Evolutionary conservation across 2,888 invertebrate genomes (phyloP).

Genomic region (Hirtodrosophila alboralis): DNA sequence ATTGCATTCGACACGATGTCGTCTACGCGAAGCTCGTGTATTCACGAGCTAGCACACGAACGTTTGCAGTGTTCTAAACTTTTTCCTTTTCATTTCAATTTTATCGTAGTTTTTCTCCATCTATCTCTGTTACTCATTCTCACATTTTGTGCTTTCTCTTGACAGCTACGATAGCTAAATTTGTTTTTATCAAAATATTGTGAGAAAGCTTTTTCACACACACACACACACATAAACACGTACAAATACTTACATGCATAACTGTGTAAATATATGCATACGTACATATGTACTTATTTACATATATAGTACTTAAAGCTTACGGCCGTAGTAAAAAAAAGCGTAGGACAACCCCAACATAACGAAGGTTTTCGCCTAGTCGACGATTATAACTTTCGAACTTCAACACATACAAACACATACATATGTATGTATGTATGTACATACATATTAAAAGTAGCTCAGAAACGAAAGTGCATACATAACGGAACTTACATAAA

Average conservation of each 20-base stretch:
- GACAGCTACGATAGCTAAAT: slow-evolving; percentile 36
- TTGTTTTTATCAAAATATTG: slow-evolving; percentile 48
- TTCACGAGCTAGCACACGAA: slow-evolving; percentile 32
- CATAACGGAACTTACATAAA: slow-evolving; percentile 7
- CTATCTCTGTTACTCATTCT: slow-evolving; percentile 2
- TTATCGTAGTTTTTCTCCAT: slow-evolving; percentile 3
- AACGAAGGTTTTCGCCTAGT: slow-evolving; percentile 34
- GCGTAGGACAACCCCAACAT: slow-evolving; percentile 49
- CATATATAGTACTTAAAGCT: slow-evolving; percentile 48
- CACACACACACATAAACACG: slow-evolving; percentile 8
- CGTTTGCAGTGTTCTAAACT: slow-evolving; percentile 25
- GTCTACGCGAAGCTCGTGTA: slow-evolving; percentile 22
- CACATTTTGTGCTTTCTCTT: slow-evolving; percentile 30
- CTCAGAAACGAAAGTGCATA: slow-evolving; percentile 43
- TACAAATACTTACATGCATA: slow-evolving; percentile 8
- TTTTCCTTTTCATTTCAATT: slow-evolving; percentile 4
- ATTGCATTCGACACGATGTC: slow-evolving; percentile 55
- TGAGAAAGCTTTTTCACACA: slow-evolving; percentile 27
- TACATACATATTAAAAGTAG: neutral
- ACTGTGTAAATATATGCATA: neutral
- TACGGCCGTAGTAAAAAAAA: slow-evolving; percentile 34
- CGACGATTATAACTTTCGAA: slow-evolving; percentile 10
- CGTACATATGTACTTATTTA: neutral
- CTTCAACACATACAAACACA: neutral
- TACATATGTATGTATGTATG: neutral